phyloP scores from a whole-genome alignment of 2,113 vertebrate genomes.

The Urocynchramus pylzowi region DNA sequence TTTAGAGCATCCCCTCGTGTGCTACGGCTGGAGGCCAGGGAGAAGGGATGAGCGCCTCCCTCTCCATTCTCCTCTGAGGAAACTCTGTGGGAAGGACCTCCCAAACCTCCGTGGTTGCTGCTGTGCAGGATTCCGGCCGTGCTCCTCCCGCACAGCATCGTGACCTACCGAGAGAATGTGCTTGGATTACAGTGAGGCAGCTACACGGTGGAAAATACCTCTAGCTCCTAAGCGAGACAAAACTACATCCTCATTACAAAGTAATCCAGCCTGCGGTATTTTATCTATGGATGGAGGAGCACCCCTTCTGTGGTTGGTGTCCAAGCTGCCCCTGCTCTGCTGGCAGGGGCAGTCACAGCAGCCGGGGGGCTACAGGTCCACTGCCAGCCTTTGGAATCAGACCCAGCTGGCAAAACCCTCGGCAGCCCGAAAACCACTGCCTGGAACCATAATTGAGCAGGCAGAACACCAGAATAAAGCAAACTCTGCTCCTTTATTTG shows the following conservation, averaged over 20 bases:
- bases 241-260: not conserved
- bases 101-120: not conserved
- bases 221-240: fast-evolving
- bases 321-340: not conserved
- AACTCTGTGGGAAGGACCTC: not conserved
- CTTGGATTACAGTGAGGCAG: not conserved
- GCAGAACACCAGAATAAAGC: not conserved
- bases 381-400: not conserved
- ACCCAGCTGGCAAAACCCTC: not conserved
- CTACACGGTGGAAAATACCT: not conserved
- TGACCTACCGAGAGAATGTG: fast-evolving
- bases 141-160: fast-evolving
- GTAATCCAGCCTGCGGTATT: not conserved
- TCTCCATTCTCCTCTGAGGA: not conserved
- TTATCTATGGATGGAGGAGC: fast-evolving
- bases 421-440: not conserved
- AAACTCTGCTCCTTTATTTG: not conserved
- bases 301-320: not conserved
- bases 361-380: not conserved
- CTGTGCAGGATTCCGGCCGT: fast-evolving
- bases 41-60: not conserved
- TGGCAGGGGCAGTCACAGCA: not conserved
- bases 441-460: not conserved
- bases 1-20: fast-evolving
- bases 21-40: fast-evolving